Conservation (phyloP, 1,140 invertebrate genomes). For the Psilanteris sp. region DNA sequence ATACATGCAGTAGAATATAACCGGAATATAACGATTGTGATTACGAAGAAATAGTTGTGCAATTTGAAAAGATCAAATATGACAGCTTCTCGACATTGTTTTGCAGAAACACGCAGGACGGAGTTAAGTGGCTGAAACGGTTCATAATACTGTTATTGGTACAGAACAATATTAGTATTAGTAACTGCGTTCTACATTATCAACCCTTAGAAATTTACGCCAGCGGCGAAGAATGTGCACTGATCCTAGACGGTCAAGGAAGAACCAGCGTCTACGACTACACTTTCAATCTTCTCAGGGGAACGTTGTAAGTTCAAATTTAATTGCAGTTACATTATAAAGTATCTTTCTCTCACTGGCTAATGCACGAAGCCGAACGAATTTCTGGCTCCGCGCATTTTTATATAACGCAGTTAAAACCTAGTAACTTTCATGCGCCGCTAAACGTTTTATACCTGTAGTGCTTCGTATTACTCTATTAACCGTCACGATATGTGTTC, state of each 20-base stretch:
- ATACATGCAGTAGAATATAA: slow-evolving; percentile 43
- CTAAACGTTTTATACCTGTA: too few species aligned
- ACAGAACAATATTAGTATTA: slow-evolving; percentile 45
- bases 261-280: slow-evolving; percentile 90
- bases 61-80: slow-evolving; percentile 42
- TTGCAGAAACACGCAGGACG: slow-evolving; percentile 45
- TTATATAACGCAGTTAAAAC: too few species aligned
- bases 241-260: slow-evolving; percentile 86
- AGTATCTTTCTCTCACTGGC: background rate
- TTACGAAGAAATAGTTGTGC: slow-evolving; percentile 43
- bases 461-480: too few species aligned
- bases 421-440: too few species aligned
- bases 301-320: slow-evolving; percentile 83
- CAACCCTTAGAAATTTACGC: slow-evolving; percentile 71
- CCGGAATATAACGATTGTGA: slow-evolving; percentile 36
- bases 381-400: too few species aligned
- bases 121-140: slow-evolving; percentile 41
- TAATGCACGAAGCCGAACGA: too few species aligned
- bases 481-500: too few species aligned
- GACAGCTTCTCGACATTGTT: slow-evolving; percentile 51
- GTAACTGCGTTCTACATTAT: slow-evolving; percentile 70
- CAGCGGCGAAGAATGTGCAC: slow-evolving; percentile 85
- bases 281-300: slow-evolving; percentile 88
- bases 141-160: slow-evolving; percentile 52
- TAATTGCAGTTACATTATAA: slow-evolving; percentile 19